phyloP scores from a whole-genome alignment of 2,888 invertebrate genomes.

The Meiosimyza decipiens region DNA sequence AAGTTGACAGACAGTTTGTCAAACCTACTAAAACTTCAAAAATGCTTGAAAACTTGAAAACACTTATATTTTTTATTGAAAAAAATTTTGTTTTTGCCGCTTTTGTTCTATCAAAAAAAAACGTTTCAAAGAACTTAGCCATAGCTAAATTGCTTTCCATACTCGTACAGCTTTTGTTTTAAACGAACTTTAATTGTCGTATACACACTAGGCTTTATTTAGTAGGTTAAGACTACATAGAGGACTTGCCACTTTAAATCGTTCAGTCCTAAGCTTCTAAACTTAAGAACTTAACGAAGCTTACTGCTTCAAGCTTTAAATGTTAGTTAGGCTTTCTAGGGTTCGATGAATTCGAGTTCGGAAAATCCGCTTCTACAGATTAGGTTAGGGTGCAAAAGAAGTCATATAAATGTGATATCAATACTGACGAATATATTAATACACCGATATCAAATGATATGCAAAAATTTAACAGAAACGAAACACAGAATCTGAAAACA shows the following conservation, averaged over 20 bases:
- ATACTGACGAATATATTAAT: conserved; percentile 64
- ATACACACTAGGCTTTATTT: conserved; percentile 3
- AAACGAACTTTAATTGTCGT: conserved; percentile 29
- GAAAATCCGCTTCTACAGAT: conserved; percentile 30
- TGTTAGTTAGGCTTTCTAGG: conserved; percentile 34
- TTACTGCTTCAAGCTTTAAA: conserved; percentile 21
- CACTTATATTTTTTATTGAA: neutral
- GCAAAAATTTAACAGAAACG: conserved; percentile 40
- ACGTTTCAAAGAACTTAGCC: neutral
- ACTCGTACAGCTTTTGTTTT: conserved; percentile 39
- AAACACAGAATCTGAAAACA: conserved; percentile 39
- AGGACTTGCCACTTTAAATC: conserved; percentile 10
- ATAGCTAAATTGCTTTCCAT: conserved; percentile 1
- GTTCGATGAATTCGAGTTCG: conserved; percentile 48
- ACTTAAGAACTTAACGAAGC: conserved; percentile 13
- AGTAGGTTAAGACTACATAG: conserved; percentile 1
- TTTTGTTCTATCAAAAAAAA: neutral
- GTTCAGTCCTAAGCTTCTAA: conserved; percentile 9
- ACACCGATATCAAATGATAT: conserved; percentile 49
- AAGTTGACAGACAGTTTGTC: neutral
- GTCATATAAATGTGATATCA: conserved; percentile 58
- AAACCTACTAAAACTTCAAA: conserved; percentile 4
- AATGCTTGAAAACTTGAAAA: conserved; percentile 8
- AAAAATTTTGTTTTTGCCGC: conserved; percentile 11
- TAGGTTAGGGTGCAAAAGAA: conserved; percentile 28